These are phyloP conservation scores for Zaprionus capensis DNA, from an alignment of 1,140 invertebrate species.

Conservation along the genomic window DNA sequence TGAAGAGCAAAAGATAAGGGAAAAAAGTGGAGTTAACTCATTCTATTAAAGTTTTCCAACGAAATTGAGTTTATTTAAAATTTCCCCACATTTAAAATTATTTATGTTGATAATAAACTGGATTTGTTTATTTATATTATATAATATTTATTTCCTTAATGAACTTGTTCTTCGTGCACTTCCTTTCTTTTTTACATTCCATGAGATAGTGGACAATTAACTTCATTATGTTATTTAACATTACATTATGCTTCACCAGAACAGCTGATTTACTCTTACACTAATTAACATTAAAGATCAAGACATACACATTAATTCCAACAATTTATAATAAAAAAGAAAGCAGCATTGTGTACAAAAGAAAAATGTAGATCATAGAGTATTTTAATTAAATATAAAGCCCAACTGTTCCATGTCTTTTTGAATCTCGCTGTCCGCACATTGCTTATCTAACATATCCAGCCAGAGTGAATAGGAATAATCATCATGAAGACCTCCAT, in stretches of 20 bases:
- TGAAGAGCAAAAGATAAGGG: not conserved
- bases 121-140: too few species aligned
- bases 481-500: constrained; percentile 89
- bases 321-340: not conserved
- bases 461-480: constrained; percentile 90
- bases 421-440: constrained; percentile 86
- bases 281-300: too few species aligned
- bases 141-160: too few species aligned
- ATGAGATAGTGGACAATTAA: too few species aligned
- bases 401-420: constrained; percentile 88
- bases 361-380: not conserved
- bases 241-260: too few species aligned
- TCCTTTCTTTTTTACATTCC: too few species aligned
- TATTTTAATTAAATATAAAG: constrained; percentile 60
- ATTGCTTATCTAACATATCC: constrained; percentile 85
- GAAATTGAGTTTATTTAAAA: not conserved
- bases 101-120: too few species aligned
- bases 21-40: not conserved
- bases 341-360: constrained; percentile 1
- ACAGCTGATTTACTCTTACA: too few species aligned
- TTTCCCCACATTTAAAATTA: not conserved
- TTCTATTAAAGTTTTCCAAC: not conserved
- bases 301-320: too few species aligned
- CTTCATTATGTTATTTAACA: too few species aligned
- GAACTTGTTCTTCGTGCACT: too few species aligned